These are phyloP conservation scores for Drosophila kuntzei DNA, from an alignment of 2,888 invertebrate genomes.

Conservation along the genomic window DNA sequence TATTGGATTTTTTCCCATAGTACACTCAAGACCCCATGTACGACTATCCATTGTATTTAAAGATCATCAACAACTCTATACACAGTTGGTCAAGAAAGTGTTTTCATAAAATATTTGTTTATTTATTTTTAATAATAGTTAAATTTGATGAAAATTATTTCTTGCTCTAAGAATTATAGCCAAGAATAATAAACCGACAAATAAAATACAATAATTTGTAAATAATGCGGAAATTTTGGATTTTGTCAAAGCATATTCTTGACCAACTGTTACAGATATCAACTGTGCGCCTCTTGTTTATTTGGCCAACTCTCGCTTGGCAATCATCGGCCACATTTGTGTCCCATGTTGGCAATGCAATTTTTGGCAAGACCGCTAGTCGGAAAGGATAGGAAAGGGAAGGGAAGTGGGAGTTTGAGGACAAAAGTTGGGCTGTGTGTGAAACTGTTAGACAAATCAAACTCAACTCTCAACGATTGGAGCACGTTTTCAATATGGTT, in stretches of 20 bases:
- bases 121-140: too few relatives aligned
- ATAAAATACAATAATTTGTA: too few relatives aligned
- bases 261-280: constrained; percentile 6
- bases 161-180: too few relatives aligned
- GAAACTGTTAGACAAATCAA: constrained; percentile 76
- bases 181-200: too few relatives aligned
- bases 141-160: too few relatives aligned
- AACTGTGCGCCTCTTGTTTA: constrained; percentile 18
- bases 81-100: too few relatives aligned
- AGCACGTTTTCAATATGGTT: constrained; percentile 80
- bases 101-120: too few relatives aligned
- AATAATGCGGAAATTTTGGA: too few relatives aligned
- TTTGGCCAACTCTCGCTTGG: constrained; percentile 23
- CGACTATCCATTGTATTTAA: background rate
- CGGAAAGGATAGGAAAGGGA: background rate
- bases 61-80: constrained; percentile 19
- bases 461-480: constrained; percentile 69
- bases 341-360: constrained; percentile 47
- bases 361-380: constrained; percentile 33
- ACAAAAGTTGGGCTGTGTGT: constrained; percentile 1
- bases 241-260: too few relatives aligned
- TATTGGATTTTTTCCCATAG: too few relatives aligned
- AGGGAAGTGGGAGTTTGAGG: background rate
- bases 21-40: background rate
- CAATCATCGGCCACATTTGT: constrained; percentile 60